Conservation (phyloP, 1,140 invertebrate species). For the honey bee (Apis mellifera) region Amel_HAv3.1 CM009946.2:2974501-2975000, state of each 20-base stretch:
- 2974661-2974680: constrained; percentile 20
- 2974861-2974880: background rate
- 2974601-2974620: constrained; percentile 1
- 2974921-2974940: background rate
- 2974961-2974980: background rate
- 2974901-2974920: background rate
- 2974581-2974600: constrained; percentile 7
- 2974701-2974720: constrained; percentile 68
- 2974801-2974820: background rate
- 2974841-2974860: too few relatives aligned
- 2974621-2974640: background rate
- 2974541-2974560: background rate
- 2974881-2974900: background rate
- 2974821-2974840: background rate
- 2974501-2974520: background rate
- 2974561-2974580: background rate
- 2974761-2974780: constrained; percentile 26
- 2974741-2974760: constrained; percentile 20
- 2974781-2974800: constrained; percentile 3
- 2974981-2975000: background rate
- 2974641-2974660: background rate
- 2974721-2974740: constrained; percentile 69
- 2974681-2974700: constrained; percentile 50
- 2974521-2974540: constrained; percentile 17
- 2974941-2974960: background rate